phyloP scores from a whole-genome alignment of 2,888 invertebrate species.

The Candidula unifasciata region DNA sequence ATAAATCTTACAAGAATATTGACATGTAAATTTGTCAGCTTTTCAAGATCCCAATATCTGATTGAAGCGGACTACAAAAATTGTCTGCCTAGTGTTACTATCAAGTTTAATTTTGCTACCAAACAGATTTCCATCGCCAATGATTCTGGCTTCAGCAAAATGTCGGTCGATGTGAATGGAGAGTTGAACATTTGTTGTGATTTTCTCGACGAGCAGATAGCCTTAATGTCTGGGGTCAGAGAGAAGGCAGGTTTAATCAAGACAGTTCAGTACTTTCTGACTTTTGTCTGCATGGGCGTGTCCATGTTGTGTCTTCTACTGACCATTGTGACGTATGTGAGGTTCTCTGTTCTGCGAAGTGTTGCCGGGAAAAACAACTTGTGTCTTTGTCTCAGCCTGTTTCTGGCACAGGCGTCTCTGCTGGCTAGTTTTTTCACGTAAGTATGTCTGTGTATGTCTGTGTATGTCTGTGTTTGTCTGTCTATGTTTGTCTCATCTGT shows the following conservation, averaged over 20 bases:
- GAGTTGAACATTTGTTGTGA: constrained; percentile 11
- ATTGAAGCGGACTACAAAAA: not conserved
- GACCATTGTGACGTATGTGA: constrained; percentile 30
- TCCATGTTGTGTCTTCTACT: constrained; percentile 35
- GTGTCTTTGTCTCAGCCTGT: constrained; percentile 17
- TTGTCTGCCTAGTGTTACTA: not conserved
- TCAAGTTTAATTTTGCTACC: not conserved
- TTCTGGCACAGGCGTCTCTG: constrained; percentile 17
- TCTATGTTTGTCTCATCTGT: too few species aligned
- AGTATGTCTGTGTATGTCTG: too few species aligned
- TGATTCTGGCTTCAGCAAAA: not conserved
- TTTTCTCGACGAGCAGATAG: not conserved
- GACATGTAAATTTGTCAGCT: constrained; percentile 8
- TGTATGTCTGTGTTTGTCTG: too few species aligned
- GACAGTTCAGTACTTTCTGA: not conserved
- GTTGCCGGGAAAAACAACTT: constrained; percentile 36
- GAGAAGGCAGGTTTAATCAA: not conserved
- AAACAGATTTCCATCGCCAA: not conserved
- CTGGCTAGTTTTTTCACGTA: constrained; percentile 10
- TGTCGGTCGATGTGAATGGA: not conserved
- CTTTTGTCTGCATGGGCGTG: constrained; percentile 12
- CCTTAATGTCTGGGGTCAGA: too few species aligned
- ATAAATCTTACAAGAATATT: not conserved
- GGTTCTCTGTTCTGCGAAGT: constrained; percentile 14
- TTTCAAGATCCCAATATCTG: not conserved